These are phyloP conservation scores for Phaetusa simplex DNA, from an alignment of 2,113 vertebrate species.

Conservation along the genomic window DNA sequence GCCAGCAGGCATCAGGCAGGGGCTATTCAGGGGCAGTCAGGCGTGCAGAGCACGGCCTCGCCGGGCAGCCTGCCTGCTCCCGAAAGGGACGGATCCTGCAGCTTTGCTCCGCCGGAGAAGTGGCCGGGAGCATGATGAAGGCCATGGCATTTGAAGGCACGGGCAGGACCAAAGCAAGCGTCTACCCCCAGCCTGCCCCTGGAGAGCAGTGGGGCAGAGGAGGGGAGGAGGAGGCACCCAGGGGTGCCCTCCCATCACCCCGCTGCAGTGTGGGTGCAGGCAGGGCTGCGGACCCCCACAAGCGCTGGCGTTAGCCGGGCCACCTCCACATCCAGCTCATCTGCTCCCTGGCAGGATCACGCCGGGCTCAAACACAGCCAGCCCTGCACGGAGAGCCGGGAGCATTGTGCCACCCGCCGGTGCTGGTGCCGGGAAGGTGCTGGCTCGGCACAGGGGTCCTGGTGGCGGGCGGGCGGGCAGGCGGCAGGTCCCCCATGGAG, in stretches of 20 bases:
- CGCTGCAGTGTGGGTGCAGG: not conserved
- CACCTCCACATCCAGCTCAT: not conserved
- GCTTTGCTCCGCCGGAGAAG: accelerated
- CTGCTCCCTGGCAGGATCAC: not conserved
- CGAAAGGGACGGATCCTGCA: not conserved
- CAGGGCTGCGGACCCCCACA: not conserved
- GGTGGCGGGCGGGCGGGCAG: not conserved
- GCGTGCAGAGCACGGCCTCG: not conserved
- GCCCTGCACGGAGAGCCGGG: accelerated
- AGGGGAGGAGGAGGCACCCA: not conserved
- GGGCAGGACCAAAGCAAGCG: not conserved
- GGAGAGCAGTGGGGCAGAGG: not conserved
- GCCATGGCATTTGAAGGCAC: not conserved
- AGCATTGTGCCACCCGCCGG: accelerated
- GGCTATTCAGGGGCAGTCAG: not conserved
- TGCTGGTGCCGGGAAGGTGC: not conserved
- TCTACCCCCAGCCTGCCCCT: not conserved
- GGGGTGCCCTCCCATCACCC: not conserved
- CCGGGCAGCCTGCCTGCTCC: not conserved
- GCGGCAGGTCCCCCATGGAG: slow-evolving; percentile 9
- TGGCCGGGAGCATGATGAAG: accelerated
- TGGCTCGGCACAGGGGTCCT: not conserved
- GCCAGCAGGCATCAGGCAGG: not conserved
- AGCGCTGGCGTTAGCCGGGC: accelerated
- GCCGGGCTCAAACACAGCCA: accelerated